phyloP scores from a whole-genome alignment of 2,888 invertebrate species.

The Luperina testacea region DNA sequence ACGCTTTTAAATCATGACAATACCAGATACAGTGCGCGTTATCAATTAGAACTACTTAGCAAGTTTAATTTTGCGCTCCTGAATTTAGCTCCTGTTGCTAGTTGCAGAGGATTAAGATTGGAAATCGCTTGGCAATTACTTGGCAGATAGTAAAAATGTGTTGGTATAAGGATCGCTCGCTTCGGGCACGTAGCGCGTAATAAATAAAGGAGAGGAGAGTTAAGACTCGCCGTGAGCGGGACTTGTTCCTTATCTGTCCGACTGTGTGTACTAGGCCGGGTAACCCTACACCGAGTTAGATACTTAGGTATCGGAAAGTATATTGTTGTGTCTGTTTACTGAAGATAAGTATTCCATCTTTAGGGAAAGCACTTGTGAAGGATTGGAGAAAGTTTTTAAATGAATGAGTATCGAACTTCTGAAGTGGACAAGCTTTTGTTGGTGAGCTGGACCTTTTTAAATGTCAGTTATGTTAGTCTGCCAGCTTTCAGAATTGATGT shows the following conservation, averaged over 20 bases:
- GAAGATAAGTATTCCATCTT: constrained; percentile 49
- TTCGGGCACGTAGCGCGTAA: constrained; percentile 85
- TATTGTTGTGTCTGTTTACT: constrained; percentile 64
- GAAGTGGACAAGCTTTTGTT: neutral
- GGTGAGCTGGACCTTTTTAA: neutral
- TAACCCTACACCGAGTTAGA: constrained; percentile 80
- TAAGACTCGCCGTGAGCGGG: constrained; percentile 81
- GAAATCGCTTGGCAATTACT: constrained; percentile 60
- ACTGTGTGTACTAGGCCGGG: constrained; percentile 77
- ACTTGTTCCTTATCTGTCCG: constrained; percentile 84
- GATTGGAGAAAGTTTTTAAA: constrained; percentile 3
- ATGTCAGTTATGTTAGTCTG: no score
- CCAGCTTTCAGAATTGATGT: neutral
- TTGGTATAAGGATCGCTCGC: constrained; percentile 78
- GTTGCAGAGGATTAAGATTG: constrained; percentile 27
- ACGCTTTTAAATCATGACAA: constrained; percentile 84
- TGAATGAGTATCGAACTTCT: neutral
- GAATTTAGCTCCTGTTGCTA: neutral
- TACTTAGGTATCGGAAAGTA: constrained; percentile 72
- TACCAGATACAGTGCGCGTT: constrained; percentile 84
- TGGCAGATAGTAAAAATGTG: constrained; percentile 61
- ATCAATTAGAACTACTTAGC: constrained; percentile 84
- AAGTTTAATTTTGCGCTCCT: constrained; percentile 48
- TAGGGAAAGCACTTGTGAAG: constrained; percentile 26
- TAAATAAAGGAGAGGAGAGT: constrained; percentile 86